A percentile compares a stretch with the other conserved stretches of the same genome.
Evolutionary conservation across 2,113 vertebrate genomes (phyloP).

Genomic region (Uropsilus gracilis): DNA sequence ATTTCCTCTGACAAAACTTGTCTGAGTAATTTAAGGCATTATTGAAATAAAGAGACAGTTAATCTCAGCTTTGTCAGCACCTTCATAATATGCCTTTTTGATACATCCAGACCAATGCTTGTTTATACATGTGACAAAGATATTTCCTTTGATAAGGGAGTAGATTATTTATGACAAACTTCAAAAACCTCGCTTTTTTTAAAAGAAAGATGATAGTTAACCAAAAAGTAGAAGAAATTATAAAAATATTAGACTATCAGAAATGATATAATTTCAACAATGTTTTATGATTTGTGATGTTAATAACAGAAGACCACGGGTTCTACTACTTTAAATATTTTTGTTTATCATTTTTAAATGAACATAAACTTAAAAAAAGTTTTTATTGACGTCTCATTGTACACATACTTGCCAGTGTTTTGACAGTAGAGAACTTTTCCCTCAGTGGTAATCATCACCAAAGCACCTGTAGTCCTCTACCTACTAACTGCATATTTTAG

Average conservation of each 20-base stretch:
- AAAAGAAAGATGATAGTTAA: not conserved
- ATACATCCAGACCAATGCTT: not conserved
- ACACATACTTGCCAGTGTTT: too few relatives aligned
- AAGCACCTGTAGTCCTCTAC: too few relatives aligned
- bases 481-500: not conserved
- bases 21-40: not conserved
- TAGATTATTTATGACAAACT: not conserved
- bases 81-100: not conserved
- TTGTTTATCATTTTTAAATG: not conserved
- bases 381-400: too few relatives aligned
- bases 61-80: not conserved
- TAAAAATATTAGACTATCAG: slow-evolving; percentile 7
- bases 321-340: not conserved
- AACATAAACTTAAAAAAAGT: too few relatives aligned
- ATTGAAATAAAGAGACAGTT: not conserved
- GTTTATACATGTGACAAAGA: not conserved
- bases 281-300: not conserved
- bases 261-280: slow-evolving; percentile 1
- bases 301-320: not conserved
- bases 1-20: not conserved
- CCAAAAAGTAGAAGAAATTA: not conserved
- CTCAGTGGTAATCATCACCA: too few relatives aligned
- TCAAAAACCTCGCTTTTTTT: not conserved
- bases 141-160: not conserved
- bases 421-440: too few relatives aligned